Conservation (phyloP, 2,797 vertebrate genomes). For the Silurus lanzhouensis region DNA sequence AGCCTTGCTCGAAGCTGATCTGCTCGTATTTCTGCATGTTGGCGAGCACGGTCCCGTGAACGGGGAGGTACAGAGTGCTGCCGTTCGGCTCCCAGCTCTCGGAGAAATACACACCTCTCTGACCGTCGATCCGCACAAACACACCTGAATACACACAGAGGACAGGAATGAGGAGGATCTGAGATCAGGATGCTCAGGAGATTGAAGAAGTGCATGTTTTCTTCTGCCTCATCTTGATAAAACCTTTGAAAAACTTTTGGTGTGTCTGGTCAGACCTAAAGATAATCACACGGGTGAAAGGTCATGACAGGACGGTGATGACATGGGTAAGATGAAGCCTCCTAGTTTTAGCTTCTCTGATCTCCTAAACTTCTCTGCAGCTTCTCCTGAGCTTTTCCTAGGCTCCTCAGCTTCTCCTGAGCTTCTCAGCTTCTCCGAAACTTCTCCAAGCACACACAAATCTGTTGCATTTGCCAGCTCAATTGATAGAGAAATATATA, state of each 20-base stretch:
- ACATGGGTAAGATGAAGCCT: no score
- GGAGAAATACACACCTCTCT: slow-evolving; percentile 61
- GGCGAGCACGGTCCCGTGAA: slow-evolving; percentile 56
- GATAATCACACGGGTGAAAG: neutral
- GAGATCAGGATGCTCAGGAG: neutral
- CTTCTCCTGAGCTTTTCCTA: no score
- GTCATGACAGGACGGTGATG: no score
- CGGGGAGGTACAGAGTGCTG: slow-evolving; percentile 61
- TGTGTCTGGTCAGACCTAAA: neutral
- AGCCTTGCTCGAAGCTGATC: slow-evolving; percentile 66
- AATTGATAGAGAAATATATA: no score
- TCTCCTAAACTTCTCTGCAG: no score
- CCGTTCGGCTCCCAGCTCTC: slow-evolving; percentile 63
- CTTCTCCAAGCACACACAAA: no score
- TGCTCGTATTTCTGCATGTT: slow-evolving; percentile 67
- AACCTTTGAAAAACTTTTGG: no score
- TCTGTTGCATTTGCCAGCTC: no score
- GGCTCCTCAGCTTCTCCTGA: no score
- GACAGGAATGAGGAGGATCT: neutral
- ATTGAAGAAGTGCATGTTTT: neutral
- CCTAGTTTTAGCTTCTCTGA: no score
- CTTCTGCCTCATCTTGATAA: neutral
- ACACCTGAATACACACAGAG: slow-evolving; percentile 33
- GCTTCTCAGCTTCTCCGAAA: no score
- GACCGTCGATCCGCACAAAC: slow-evolving; percentile 59